Percentiles rank a stretch among this genome's conserved stretches.
phyloP scores from a whole-genome alignment of 2,888 invertebrate genomes.

The Ceriagrion tenellum region DNA sequence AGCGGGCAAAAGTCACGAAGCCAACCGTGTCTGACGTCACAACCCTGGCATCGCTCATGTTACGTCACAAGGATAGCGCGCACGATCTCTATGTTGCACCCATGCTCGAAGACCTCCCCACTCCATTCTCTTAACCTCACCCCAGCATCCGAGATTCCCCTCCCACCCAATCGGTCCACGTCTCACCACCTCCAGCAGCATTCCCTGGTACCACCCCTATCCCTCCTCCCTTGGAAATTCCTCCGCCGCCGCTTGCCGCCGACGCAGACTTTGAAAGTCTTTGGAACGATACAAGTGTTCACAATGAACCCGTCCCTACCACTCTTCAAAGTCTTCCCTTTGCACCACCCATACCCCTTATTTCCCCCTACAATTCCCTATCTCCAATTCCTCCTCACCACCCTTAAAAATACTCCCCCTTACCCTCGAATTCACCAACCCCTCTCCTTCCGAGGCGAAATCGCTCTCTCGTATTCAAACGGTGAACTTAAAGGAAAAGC shows the following conservation, averaged over 20 bases:
- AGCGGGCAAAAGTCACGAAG: no score
- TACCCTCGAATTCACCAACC: neutral
- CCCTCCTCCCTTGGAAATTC: slow-evolving; percentile 6
- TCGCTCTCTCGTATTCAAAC: slow-evolving; percentile 35
- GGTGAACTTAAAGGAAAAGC: slow-evolving; percentile 46
- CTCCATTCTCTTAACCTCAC: neutral
- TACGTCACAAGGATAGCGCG: no score
- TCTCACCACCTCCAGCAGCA: neutral
- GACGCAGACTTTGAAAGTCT: slow-evolving; percentile 22
- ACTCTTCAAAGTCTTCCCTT: neutral
- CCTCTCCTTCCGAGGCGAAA: neutral
- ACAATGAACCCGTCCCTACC: slow-evolving; percentile 33
- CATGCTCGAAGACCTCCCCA: neutral
- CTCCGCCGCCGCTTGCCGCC: neutral
- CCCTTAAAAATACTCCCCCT: neutral
- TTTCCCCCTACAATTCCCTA: neutral
- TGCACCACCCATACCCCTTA: neutral
- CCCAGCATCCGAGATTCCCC: neutral
- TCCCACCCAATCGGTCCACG: neutral
- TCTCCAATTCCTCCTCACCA: neutral
- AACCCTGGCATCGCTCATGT: no score
- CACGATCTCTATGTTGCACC: no score
- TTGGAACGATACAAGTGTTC: slow-evolving; percentile 51
- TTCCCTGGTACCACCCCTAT: no score
- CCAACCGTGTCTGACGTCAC: no score